Base-by-base conservation (phyloP, 2,888 invertebrate genomes). In the Ptychoptera albimana region DNA sequence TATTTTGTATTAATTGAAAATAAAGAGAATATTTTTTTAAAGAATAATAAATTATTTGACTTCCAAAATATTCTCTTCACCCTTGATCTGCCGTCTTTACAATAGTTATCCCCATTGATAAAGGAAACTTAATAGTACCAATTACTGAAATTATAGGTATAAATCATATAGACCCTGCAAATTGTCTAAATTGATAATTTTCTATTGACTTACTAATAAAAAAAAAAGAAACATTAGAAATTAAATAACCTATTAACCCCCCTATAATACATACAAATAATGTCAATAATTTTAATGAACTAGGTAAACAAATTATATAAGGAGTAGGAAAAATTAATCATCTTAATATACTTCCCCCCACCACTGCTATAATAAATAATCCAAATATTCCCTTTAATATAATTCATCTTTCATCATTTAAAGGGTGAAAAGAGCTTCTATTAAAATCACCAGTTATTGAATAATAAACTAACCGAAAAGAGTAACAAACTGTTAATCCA, bases 401-500 rank as follows among this genome's bases (percentile, higher is more conserved):
- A 42, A 41, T 13, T 65, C 49, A 55, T 64, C 67, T 65, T 46
- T 67, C 66, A 60, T 71, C 69, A 61, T 60, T 67, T 57, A 72
- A 61, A 61, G 63, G 64, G 66, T 65, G 69, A 59, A 69, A 53
- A 50, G 54, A 52, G 44, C 61, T 52, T 64, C 67, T 66, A 68
- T 71, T 71, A 60, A 57, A 66, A 59, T 65, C 59, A 48, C 66
- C 67, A 39, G 68, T 53, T 59, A 72, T 66, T 52, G 67, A 61
- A 69, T 72, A 75, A 63, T 68, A 72, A 50, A 64, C 56, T 61
- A 76, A 68, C 6, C 74, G 73, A 58, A 73, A 59, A 45, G 64
- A 68, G 69, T 74, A 72, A 64, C 60, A 67, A 52, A 73, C 67
- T 12, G 75, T 76, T 57, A 76, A 65, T 0, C 73, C 71, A 1